Conservation (phyloP, 2,113 vertebrate genomes). For the Gallinago media region DNA sequence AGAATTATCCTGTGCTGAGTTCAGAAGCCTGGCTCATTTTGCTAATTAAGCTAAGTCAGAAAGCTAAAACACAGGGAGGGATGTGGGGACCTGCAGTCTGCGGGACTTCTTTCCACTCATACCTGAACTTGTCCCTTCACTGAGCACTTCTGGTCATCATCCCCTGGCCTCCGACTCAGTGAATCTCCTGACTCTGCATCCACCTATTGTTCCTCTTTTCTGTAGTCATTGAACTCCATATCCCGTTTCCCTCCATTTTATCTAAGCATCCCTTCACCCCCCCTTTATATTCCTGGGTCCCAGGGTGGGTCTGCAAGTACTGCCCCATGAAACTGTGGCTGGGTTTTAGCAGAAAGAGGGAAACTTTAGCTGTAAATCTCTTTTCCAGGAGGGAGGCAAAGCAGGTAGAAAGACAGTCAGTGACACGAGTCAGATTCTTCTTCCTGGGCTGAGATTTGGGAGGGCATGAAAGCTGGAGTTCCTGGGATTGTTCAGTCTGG, state of each 20-base stretch:
- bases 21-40: not conserved
- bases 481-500: not conserved
- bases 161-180: not conserved
- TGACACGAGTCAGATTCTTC: not conserved
- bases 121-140: rapidly evolving
- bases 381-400: not conserved
- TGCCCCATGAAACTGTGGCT: rapidly evolving
- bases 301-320: not conserved
- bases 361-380: not conserved
- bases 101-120: rapidly evolving
- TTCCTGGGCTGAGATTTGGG: not conserved
- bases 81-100: rapidly evolving
- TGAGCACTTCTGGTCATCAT: not conserved
- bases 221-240: not conserved
- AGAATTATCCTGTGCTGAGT: not conserved
- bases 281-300: not conserved
- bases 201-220: not conserved
- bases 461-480: not conserved
- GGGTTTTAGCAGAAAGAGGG: not conserved
- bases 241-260: not conserved
- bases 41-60: not conserved
- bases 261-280: not conserved
- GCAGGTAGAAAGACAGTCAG: rapidly evolving
- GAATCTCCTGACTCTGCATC: not conserved
- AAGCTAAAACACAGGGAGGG: not conserved